Evolutionary conservation across 2,797 vertebrate species (phyloP).

Genomic region (Chloroceryle inda): DNA sequence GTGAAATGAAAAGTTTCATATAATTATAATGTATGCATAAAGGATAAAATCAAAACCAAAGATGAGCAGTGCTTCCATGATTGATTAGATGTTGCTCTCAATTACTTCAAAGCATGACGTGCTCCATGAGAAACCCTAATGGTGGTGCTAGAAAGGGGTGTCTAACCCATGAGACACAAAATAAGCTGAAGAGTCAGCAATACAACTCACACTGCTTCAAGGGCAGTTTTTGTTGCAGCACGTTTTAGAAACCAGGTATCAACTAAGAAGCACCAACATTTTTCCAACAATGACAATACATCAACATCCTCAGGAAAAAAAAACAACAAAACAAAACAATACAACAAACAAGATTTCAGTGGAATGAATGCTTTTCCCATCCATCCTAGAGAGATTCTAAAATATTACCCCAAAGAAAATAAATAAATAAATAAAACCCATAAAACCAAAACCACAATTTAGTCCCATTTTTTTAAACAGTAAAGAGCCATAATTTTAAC

Average conservation of each 20-base stretch:
- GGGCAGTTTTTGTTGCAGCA: neutral
- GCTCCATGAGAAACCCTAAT: neutral
- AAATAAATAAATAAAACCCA: too few species aligned
- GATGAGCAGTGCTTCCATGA: neutral
- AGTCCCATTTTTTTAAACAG: neutral
- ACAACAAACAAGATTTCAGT: neutral
- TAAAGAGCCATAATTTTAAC: neutral
- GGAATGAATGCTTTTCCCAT: neutral
- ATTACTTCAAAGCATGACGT: neutral
- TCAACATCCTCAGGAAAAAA: neutral
- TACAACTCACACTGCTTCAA: neutral
- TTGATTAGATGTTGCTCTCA: neutral
- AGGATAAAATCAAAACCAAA: neutral
- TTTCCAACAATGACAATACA: neutral
- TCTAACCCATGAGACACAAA: neutral
- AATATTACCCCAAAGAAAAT: neutral
- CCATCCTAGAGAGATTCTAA: neutral
- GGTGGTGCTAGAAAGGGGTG: neutral
- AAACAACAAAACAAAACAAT: too few species aligned
- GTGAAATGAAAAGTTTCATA: neutral
- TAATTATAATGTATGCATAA: neutral
- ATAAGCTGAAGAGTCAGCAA: neutral
- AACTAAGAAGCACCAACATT: neutral
- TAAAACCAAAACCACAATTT: neutral
- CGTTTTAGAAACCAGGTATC: neutral